Base-by-base conservation (phyloP, 92 coral and sea anemone species). In the Plumapathes pennacea region DNA sequence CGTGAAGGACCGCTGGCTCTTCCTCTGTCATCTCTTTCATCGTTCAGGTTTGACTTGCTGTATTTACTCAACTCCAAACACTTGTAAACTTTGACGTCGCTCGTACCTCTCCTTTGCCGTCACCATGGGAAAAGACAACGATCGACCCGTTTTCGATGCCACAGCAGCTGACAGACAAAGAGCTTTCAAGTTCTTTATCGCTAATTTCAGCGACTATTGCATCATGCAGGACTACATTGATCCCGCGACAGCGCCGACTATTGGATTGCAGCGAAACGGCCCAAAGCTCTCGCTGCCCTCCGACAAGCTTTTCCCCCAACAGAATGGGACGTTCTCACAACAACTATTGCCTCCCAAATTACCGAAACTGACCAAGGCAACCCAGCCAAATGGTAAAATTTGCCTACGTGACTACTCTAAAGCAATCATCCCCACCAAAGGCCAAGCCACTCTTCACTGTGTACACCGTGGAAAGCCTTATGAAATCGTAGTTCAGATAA, bases 101-200 rank as follows among this genome's bases (percentile, higher is more conserved):
- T n/a, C n/a, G n/a, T n/a, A n/a, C n/a, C n/a, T 24, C 30, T 34
- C 54, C 4, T 22, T 25, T 18, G 27, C 22, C 26, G 11, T 17
- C 34, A 12, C 44, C 70, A 21, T 58, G 60, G 38, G 33, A 29
- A 54, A 33, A 53, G 57, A 26, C 52, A n/a, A n/a, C n/a, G n/a
- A n/a, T n/a, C 10, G 46, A 42, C 77, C 67, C 32, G 32, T 32
- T 29, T 68, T 68, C 38, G 46, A 67, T 67, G 74, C 74, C 4
- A 67, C 41, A 25, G 55, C 64, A 52, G 13, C 53, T 22, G 76
- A 55, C 55, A 45, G 57, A 29, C 67, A 52, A 12, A n/a, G 69
- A 2, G 77, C 54, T 34, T 70, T 70, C 60, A 71, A 68, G 66
- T 68, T 68, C 40, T 68, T 68, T 34, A 4, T 40, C 3, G 76